phyloP scores from a whole-genome alignment of 2,888 invertebrate species.

The Seladonia tumulorum region DNA sequence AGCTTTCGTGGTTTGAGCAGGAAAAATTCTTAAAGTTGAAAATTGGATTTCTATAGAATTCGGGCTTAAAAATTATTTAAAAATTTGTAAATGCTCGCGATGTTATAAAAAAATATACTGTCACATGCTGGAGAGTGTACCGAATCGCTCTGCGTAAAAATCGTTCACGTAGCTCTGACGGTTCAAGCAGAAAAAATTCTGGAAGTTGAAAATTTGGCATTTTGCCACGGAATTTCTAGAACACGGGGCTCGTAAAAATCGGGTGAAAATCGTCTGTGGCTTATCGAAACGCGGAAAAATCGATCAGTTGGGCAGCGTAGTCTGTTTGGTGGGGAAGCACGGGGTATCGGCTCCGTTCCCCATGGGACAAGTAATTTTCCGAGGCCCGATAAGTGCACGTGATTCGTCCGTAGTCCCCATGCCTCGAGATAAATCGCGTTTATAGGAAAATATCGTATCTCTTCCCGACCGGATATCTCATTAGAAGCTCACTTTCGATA shows the following conservation, averaged over 20 bases:
- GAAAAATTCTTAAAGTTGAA: background rate
- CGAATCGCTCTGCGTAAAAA: background rate
- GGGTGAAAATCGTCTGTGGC: background rate
- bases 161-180: background rate
- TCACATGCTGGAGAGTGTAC: no score
- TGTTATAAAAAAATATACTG: no score
- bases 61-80: no score
- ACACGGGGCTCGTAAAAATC: background rate
- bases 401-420: constrained; percentile 41
- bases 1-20: no score
- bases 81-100: no score
- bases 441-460: constrained; percentile 8
- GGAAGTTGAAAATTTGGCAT: background rate
- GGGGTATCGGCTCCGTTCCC: constrained; percentile 10
- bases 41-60: background rate
- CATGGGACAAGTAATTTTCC: constrained; percentile 63
- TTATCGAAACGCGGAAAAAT: no score
- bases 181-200: no score
- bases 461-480: background rate
- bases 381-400: constrained; percentile 53
- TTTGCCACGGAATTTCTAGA: no score
- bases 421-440: constrained; percentile 11
- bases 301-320: no score
- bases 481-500: background rate
- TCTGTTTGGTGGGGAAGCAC: background rate